These are phyloP conservation scores for Acleris sparsana DNA, from an alignment of 2,888 invertebrate genomes.

Conservation along the genomic window DNA sequence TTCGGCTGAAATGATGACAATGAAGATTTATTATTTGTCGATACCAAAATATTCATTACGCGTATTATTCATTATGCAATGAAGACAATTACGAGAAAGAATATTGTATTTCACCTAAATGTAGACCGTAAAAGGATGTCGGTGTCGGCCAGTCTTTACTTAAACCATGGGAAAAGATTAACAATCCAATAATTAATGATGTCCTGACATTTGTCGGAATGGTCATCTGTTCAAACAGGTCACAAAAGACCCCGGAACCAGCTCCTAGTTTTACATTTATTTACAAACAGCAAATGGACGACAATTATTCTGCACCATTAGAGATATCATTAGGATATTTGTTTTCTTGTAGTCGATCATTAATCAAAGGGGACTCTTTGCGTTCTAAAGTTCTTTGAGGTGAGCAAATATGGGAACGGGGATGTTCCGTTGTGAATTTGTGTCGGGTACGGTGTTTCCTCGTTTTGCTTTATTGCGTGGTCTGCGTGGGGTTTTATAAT, in stretches of 20 bases:
- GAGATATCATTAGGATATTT: conserved; percentile 38
- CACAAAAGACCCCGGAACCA: conserved; percentile 6
- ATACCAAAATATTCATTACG: too few relatives aligned
- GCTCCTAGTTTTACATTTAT: conserved; percentile 17
- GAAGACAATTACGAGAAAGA: too few relatives aligned
- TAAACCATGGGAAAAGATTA: conserved; percentile 20
- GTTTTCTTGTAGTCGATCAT: conserved; percentile 34
- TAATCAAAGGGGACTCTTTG: conserved; percentile 26
- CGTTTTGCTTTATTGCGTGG: background rate
- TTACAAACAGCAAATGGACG: conserved; percentile 29
- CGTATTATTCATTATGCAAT: too few relatives aligned
- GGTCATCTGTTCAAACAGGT: conserved; percentile 36
- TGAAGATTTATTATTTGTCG: too few relatives aligned
- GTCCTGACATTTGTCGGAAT: conserved; percentile 20
- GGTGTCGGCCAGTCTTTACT: background rate
- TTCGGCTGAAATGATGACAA: too few relatives aligned
- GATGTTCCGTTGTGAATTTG: background rate
- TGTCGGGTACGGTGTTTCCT: background rate
- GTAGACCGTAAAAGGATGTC: background rate
- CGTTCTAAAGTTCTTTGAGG: conserved; percentile 18
- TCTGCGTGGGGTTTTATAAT: too few relatives aligned
- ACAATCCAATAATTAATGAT: conserved; percentile 34
- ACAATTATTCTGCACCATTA: conserved; percentile 39
- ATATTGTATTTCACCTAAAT: too few relatives aligned
- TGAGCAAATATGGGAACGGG: conserved; percentile 29